These are phyloP conservation scores for Mythimna albipuncta DNA, from an alignment of 2,888 invertebrate species.

Conservation along the genomic window DNA sequence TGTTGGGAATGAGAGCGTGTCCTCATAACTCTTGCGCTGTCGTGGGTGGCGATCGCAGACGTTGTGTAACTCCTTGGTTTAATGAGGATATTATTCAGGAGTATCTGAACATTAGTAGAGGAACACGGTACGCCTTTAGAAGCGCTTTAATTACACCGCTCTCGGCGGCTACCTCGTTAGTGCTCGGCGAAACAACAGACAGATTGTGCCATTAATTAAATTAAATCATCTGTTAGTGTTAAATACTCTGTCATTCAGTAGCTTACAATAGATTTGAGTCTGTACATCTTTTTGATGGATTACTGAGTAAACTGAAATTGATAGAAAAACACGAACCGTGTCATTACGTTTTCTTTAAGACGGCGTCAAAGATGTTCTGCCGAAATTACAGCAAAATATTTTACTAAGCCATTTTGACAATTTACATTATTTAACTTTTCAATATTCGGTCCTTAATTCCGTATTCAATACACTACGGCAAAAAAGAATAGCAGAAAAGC, in stretches of 20 bases:
- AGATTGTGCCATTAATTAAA: constrained; percentile 76
- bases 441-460: constrained; percentile 9
- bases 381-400: background rate
- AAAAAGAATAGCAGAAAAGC: constrained; percentile 29
- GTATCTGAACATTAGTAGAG: constrained; percentile 74
- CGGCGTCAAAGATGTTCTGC: background rate
- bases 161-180: constrained; percentile 78
- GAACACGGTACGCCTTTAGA: constrained; percentile 70
- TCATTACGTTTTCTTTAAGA: background rate
- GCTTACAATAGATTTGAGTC: constrained; percentile 30
- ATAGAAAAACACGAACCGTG: constrained; percentile 7
- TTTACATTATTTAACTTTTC: constrained; percentile 23
- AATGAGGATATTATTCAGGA: constrained; percentile 88
- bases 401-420: constrained; percentile 11
- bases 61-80: constrained; percentile 82
- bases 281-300: constrained; percentile 1
- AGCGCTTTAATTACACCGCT: constrained; percentile 80
- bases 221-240: constrained; percentile 67
- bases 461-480: constrained; percentile 37
- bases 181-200: constrained; percentile 73
- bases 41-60: constrained; percentile 83
- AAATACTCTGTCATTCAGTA: constrained; percentile 66
- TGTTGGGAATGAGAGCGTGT: constrained; percentile 90
- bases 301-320: background rate
- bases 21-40: constrained; percentile 85